Conservation (phyloP, 2,888 invertebrate species). For the Volucella inflata region DNA sequence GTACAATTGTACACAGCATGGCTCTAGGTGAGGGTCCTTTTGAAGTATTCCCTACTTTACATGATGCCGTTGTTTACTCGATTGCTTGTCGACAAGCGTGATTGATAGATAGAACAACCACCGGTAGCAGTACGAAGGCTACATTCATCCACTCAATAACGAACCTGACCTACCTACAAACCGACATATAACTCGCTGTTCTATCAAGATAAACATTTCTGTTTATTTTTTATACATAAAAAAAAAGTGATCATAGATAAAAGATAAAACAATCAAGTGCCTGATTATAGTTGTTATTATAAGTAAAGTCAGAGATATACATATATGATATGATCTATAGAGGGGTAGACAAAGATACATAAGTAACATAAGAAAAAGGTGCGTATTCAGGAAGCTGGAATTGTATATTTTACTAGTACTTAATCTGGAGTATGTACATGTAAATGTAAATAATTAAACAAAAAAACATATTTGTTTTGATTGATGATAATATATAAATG, state of each 20-base stretch:
- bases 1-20: constrained; percentile 82
- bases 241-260: constrained; percentile 41
- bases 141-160: constrained; percentile 14
- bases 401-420: constrained; percentile 57
- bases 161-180: constrained; percentile 25
- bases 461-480: constrained; percentile 16
- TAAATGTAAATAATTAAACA: constrained; percentile 11
- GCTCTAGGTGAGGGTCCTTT: constrained; percentile 82
- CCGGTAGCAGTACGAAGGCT: background rate
- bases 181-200: constrained; percentile 25
- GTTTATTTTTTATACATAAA: background rate
- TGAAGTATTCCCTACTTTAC: constrained; percentile 86
- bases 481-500: constrained; percentile 36
- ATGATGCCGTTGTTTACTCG: constrained; percentile 86
- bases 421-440: constrained; percentile 45
- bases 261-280: constrained; percentile 61
- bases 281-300: constrained; percentile 49
- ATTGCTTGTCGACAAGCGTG: constrained; percentile 81
- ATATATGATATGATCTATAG: background rate
- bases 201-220: constrained; percentile 7
- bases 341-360: background rate
- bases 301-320: constrained; percentile 1
- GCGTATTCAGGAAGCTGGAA: constrained; percentile 22
- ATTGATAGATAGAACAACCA: constrained; percentile 58
- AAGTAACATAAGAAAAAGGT: background rate